These are phyloP conservation scores for Puma concolor DNA, from an alignment of 2,113 vertebrate species.

Conservation along the genomic window DNA sequence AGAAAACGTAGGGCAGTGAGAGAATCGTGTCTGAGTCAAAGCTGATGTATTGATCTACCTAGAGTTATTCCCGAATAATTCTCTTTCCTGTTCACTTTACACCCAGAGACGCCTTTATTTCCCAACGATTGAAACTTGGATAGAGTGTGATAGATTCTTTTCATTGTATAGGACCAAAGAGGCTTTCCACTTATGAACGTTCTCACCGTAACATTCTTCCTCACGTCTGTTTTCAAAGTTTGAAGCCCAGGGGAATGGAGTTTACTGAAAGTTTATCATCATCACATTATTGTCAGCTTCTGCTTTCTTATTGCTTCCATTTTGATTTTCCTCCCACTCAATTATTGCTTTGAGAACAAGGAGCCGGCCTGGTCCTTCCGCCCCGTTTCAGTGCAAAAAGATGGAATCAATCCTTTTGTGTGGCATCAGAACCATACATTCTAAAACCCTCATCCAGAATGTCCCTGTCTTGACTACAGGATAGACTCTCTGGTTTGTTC, in stretches of 20 bases:
- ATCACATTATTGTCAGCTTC: background rate
- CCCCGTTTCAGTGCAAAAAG: background rate
- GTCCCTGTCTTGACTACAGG: background rate
- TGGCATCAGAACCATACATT: constrained; percentile 34
- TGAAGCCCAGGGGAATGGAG: background rate
- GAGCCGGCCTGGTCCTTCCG: constrained; percentile 35
- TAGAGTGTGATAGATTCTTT: constrained; percentile 10
- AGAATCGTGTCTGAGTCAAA: background rate
- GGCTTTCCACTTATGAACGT: constrained; percentile 48
- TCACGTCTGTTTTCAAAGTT: constrained; percentile 54
- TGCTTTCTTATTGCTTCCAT: constrained; percentile 22
- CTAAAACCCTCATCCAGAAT: background rate
- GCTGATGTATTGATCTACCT: no score
- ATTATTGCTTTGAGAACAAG: constrained; percentile 45
- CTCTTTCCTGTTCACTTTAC: background rate
- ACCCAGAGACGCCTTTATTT: background rate
- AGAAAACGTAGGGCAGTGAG: background rate
- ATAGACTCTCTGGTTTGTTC: background rate
- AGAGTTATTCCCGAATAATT: background rate
- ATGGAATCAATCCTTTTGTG: constrained; percentile 27
- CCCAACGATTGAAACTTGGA: background rate
- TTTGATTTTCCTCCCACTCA: constrained; percentile 31
- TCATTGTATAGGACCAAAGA: constrained; percentile 58
- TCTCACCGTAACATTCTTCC: constrained; percentile 1
- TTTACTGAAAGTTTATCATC: constrained; percentile 35